Evolutionary conservation across 2,113 vertebrate species (phyloP).

Genomic region (Fregetta grallaria): DNA sequence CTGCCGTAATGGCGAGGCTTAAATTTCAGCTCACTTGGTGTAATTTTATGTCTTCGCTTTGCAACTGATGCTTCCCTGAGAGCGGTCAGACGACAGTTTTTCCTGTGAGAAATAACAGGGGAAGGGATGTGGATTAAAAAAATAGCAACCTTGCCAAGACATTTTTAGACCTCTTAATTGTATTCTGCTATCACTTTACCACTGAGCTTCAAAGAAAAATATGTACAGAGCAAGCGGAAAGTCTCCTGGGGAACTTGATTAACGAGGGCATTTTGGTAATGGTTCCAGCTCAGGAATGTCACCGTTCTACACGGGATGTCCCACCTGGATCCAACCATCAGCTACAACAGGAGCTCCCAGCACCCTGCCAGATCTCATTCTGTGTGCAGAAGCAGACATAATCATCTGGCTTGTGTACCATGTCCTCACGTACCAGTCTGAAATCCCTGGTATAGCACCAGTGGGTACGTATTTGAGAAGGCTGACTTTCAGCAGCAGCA

Average conservation of each 20-base stretch:
- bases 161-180: constrained; percentile 40
- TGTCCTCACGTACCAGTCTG: not conserved
- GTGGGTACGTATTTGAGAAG: not conserved
- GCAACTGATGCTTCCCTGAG: not conserved
- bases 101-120: not conserved
- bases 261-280: not conserved
- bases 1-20: constrained; percentile 67
- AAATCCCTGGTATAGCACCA: not conserved
- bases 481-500: not conserved
- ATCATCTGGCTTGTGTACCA: accelerated
- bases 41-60: constrained; percentile 67
- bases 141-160: not conserved
- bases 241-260: not conserved
- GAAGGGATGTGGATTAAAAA: not conserved
- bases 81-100: not conserved
- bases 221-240: constrained; percentile 30
- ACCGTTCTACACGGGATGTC: not conserved
- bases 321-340: not conserved
- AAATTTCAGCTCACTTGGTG: constrained; percentile 83
- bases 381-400: not conserved
- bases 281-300: not conserved
- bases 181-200: constrained; percentile 53
- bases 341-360: not conserved
- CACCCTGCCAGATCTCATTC: not conserved
- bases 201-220: not conserved